A percentile compares a stretch with the other conserved stretches of the same genome.
Conservation (phyloP, 2,113 vertebrate genomes). For the Brachionichthys hirsutus region DNA sequence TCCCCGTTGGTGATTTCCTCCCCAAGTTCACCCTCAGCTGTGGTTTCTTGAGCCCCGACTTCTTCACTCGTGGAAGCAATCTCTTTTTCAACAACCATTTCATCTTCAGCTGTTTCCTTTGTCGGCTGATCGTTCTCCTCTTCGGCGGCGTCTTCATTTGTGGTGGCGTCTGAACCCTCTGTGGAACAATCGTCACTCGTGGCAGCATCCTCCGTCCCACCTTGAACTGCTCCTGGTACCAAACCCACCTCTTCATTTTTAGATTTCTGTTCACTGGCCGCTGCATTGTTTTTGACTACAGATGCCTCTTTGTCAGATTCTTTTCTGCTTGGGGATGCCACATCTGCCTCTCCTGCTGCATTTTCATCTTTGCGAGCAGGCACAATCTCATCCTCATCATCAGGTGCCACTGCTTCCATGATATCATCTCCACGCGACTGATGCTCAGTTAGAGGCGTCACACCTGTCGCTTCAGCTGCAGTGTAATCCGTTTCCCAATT, state of each 20-base stretch:
- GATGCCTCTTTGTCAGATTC: background rate
- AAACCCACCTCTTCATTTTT: no score
- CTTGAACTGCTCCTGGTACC: no score
- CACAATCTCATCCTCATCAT: slow-evolving; percentile 1
- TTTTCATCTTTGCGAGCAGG: background rate
- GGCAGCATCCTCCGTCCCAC: no score
- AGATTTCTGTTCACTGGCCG: no score
- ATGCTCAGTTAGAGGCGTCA: background rate
- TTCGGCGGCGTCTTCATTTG: slow-evolving; percentile 3
- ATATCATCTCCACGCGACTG: slow-evolving; percentile 6
- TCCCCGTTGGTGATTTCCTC: no score
- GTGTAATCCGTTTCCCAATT: no score
- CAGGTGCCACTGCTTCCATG: background rate
- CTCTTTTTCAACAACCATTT: background rate
- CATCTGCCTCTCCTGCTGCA: background rate
- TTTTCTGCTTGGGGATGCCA: background rate
- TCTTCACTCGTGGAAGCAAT: background rate
- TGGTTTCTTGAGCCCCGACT: background rate
- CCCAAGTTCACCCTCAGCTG: background rate
- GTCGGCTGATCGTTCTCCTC: background rate
- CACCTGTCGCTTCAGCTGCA: background rate
- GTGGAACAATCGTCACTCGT: no score
- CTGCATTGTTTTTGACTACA: no score
- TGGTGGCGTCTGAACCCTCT: no score
- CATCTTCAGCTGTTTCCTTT: slow-evolving; percentile 14